phyloP scores from a whole-genome alignment of 1,140 invertebrate genomes.

The Zaprionus ornatus region DNA sequence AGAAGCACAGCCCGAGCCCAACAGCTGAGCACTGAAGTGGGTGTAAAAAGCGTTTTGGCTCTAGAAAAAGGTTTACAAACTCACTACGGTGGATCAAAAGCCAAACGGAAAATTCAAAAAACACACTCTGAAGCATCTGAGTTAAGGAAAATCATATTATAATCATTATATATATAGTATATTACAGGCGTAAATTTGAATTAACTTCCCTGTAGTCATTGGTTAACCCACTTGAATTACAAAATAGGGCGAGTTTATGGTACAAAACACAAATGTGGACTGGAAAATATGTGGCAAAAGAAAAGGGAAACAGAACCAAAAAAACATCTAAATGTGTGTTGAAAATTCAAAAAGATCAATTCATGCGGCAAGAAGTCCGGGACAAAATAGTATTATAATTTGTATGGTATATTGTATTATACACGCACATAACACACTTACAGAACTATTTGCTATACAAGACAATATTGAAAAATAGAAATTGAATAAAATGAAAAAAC shows the following conservation, averaged over 20 bases:
- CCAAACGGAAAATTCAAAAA: constrained; percentile 31
- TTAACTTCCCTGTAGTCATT: constrained; percentile 76
- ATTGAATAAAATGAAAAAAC: constrained; percentile 38
- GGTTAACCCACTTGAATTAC: constrained; percentile 79
- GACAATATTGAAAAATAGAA: constrained; percentile 23
- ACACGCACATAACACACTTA: constrained; percentile 28
- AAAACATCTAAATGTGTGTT: constrained; percentile 14
- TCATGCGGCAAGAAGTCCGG: constrained; percentile 40
- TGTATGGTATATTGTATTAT: constrained; percentile 17
- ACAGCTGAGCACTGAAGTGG: constrained; percentile 10
- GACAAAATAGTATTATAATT: constrained; percentile 19
- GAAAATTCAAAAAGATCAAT: constrained; percentile 11
- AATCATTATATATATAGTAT: not conserved
- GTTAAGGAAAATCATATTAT: constrained; percentile 4
- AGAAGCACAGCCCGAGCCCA: constrained; percentile 40
- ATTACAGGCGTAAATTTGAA: constrained; percentile 67
- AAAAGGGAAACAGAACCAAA: constrained; percentile 7
- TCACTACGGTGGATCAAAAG: constrained; percentile 43
- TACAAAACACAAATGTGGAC: constrained; percentile 45
- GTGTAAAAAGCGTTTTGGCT: constrained; percentile 36
- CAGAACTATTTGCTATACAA: constrained; percentile 38
- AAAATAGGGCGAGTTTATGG: constrained; percentile 50
- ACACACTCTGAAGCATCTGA: constrained; percentile 31
- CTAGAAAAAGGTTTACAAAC: constrained; percentile 1
- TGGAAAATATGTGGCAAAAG: constrained; percentile 32